Base-by-base conservation (phyloP, 2,797 vertebrate genomes). In the Adrianichthys oophorus region DNA sequence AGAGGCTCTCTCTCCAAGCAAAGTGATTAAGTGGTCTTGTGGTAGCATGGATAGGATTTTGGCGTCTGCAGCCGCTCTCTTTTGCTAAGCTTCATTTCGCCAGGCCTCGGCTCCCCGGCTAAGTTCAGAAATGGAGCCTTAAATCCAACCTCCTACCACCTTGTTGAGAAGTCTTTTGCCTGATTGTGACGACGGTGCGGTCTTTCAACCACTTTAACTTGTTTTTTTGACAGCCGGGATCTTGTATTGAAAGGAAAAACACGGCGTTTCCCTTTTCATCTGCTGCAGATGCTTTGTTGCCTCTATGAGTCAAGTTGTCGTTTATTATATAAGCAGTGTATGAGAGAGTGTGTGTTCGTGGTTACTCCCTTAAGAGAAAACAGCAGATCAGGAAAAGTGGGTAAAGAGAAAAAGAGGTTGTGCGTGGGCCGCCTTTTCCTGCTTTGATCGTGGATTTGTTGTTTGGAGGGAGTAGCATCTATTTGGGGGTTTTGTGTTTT, bases 51-150 rank as follows among this genome's bases (percentile, higher is more conserved):
- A 85, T 83, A 70, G 69, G 74, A 78, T 79, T 82, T 62, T 8
- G 23, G 68, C 59, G 52, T 82, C 68, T 61, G 56, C 7, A 13
- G 54, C 62, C 67, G 48, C 74, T 82, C 82, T 72, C 57, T 70
- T 58, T 51, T 75, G 71, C 62, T 79, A 73, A 82, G 80, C 81
- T 68, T 79, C 70, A 72, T 83, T 79, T 76, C 72, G 59, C 66
- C 7, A 55, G 56, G 84, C 81, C 84, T 80, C 85, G 74, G 85
- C 74, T 79, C 89, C 80, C 82, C 87, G 76, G 84, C 78, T 80
- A 81, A 78, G 79, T 66, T 80, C 79, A 70, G 80, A 89, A 89
- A 87, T 88, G 80, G 85, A 81, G 74, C 82, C 79, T 74, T 74
- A 88, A 87, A 85, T 85, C 82, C 75, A 68, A 70, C 63, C 75